These are phyloP conservation scores for Trachemys scripta DNA, from an alignment of 2,113 vertebrate genomes.

Conservation along the genomic window DNA sequence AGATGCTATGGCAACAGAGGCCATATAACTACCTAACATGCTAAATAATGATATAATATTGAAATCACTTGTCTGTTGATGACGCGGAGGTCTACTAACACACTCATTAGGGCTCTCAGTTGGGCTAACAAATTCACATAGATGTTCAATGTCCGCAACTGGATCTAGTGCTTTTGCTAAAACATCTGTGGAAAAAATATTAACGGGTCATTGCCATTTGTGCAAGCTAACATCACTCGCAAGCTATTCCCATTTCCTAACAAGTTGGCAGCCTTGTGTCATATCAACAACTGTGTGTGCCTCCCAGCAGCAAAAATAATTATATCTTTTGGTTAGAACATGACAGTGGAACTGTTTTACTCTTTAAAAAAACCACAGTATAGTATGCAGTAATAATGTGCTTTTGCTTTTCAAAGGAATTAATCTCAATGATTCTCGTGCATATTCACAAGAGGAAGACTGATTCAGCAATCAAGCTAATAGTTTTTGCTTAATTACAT, in stretches of 20 bases:
- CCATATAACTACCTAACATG: fast-evolving
- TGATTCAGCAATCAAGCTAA: conserved; percentile 75
- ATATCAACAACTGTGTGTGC: neutral
- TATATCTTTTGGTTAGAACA: conserved; percentile 24
- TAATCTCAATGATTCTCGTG: conserved; percentile 63
- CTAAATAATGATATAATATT: neutral
- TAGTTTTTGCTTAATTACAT: conserved; percentile 72
- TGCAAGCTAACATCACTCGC: conserved; percentile 1
- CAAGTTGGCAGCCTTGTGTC: neutral
- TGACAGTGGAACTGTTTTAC: neutral
- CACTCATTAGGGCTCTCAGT: neutral
- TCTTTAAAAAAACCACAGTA: neutral
- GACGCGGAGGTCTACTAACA: neutral
- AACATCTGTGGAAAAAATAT: conserved; percentile 2
- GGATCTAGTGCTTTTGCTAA: conserved; percentile 16
- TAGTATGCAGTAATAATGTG: conserved; percentile 42
- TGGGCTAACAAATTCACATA: neutral
- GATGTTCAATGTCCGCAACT: neutral
- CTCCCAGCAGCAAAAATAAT: conserved; percentile 44
- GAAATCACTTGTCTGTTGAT: neutral
- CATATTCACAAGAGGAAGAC: conserved; percentile 66
- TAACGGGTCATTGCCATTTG: neutral
- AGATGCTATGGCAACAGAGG: fast-evolving
- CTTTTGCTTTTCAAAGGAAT: conserved; percentile 46
- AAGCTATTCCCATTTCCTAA: neutral